Base-by-base conservation (phyloP, 2,888 invertebrate genomes). In the Drosophila barbarae region DNA sequence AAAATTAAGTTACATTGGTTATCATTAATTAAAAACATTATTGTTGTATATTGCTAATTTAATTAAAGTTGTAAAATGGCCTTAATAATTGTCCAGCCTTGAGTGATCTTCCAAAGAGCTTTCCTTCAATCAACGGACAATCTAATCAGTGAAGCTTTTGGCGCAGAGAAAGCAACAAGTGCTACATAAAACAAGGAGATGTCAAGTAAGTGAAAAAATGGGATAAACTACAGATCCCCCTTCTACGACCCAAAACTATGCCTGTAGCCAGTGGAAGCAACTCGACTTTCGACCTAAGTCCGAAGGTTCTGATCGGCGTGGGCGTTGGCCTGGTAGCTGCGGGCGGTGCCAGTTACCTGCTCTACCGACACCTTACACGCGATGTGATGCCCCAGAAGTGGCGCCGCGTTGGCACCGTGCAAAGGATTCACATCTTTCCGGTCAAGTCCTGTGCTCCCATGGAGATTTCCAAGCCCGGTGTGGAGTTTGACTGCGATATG, bases 391-490 rank as follows among this genome's bases (percentile, higher is more conserved):
- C 88, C 0, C 21, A 87, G n/a, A 85, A 86, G 60, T 88, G 88
- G 88, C 84, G 83, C 18, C 78, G 86, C 2, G 73, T 88, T 4
- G 88, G 88, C 8, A 84, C 73, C 1, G 38, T 88, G 32, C 71
- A 86, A 12, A 72, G 78, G 34, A 63, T 89, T 2, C 75, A 84
- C 38, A 42, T 88, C n/a, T 88, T 85, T 50, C 89, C 88, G 1
- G 71, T 88, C 0, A 88, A 88, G 47, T 89, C 88, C 2, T 86
- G 88, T 63, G 87, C 76, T 15, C 82, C 82, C 0, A 59, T 89
- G 5, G 36, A 77, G 38, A 60, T 60, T 32, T 44, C 69, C 0
- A 46, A 60, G 1, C 49, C 75, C 4, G 66, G 71, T 3, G 65
- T 72, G n/a, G 73, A 72, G 26, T 65, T 83, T n/a, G 71, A 76